A percentile compares a stretch with the other conserved stretches of the same genome.
Conservation (phyloP, 2,888 invertebrate genomes). For the Deroplatys truncata region DNA sequence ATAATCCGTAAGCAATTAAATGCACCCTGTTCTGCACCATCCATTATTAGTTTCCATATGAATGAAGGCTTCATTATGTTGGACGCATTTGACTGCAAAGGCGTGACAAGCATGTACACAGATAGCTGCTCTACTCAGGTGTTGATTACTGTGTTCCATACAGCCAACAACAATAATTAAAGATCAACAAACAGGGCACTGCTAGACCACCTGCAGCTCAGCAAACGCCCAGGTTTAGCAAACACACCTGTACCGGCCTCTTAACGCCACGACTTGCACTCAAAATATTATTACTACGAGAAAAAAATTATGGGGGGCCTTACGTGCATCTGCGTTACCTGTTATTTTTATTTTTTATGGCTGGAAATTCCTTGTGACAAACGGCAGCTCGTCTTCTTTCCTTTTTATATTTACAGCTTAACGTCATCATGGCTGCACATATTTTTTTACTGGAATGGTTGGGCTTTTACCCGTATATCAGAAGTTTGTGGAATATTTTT, state of each 20-base stretch:
- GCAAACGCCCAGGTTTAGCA: background rate
- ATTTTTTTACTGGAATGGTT: background rate
- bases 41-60: too few species aligned
- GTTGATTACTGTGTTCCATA: constrained; percentile 21
- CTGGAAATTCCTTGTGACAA: background rate
- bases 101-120: background rate
- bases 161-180: constrained; percentile 21
- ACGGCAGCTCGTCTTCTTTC: background rate
- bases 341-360: background rate
- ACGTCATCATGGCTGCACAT: background rate
- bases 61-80: background rate
- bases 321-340: background rate
- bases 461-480: background rate
- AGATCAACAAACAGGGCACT: constrained; percentile 16
- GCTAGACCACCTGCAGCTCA: background rate
- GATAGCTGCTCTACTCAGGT: background rate
- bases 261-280: background rate
- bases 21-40: too few species aligned
- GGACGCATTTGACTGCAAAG: background rate
- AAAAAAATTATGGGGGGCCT: background rate
- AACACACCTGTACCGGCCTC: background rate
- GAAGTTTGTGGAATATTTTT: background rate
- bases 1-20: too few species aligned
- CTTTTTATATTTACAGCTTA: background rate
- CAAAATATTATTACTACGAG: background rate